phyloP scores from a whole-genome alignment of 2,888 invertebrate species.

The Cynaeus angustus region DNA sequence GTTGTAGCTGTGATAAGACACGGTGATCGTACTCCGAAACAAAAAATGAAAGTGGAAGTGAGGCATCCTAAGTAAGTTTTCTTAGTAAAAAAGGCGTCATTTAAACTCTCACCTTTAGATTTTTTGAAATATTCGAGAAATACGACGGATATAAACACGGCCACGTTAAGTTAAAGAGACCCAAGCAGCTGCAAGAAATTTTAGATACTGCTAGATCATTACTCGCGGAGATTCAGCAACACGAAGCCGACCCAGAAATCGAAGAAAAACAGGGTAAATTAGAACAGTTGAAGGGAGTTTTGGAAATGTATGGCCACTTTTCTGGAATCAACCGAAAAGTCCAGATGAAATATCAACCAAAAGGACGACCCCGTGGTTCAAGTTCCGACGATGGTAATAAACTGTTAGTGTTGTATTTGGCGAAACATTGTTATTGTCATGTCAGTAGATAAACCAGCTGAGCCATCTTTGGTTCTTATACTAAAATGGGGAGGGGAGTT shows the following conservation, averaged over 20 bases:
- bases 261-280: slow-evolving; percentile 98
- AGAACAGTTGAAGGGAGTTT: slow-evolving; percentile 96
- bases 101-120: slow-evolving; percentile 74
- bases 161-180: slow-evolving; percentile 97
- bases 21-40: slow-evolving; percentile 99
- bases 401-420: not conserved
- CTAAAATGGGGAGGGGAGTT: slow-evolving; percentile 99
- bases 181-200: slow-evolving; percentile 97
- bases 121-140: slow-evolving; percentile 98
- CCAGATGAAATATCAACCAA: slow-evolving; percentile 99
- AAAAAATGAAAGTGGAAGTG: slow-evolving; percentile 99
- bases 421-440: slow-evolving; percentile 22
- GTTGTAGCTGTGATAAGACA: slow-evolving; percentile 98
- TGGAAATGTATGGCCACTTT: slow-evolving; percentile 99
- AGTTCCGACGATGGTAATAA: slow-evolving; percentile 93
- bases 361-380: slow-evolving; percentile 92
- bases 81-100: not conserved
- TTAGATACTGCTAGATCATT: slow-evolving; percentile 95
- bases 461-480: slow-evolving; percentile 96
- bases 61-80: slow-evolving; percentile 87
- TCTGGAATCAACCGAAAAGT: slow-evolving; percentile 99
- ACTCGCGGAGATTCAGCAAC: slow-evolving; percentile 90
- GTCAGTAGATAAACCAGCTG: slow-evolving; percentile 86
- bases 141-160: slow-evolving; percentile 97
- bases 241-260: slow-evolving; percentile 91